Base-by-base conservation (phyloP, 2,888 invertebrate species). In the Tricholauxania praeusta region DNA sequence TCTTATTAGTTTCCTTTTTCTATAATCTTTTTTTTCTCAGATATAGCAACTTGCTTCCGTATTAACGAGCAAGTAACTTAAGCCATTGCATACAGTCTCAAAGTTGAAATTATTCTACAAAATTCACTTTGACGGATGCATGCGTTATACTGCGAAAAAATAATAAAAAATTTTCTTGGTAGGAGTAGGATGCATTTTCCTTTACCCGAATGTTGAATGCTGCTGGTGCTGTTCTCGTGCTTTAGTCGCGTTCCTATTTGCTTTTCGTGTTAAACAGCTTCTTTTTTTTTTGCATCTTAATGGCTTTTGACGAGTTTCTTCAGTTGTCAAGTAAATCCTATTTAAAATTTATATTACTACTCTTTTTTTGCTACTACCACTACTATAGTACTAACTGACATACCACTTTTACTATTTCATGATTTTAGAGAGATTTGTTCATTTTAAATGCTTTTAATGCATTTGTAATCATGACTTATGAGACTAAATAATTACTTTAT, bases 401-500 rank as follows among this genome's bases (percentile, higher is more conserved):
- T 1, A 39, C 10, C 28, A n/a, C 60, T 49, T 51, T 14, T 69
- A 51, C 68, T 22, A 69, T 60, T 59, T 68, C 68, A 57, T 68
- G 53, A 57, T 57, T 47, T 10, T 19, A n/a, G 47, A 7, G 62
- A 39, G 39, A 62, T 70, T 51, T 51, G 22, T 51, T 64, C 64
- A 51, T 49, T 51, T 67, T 53, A 70, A 63, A 62, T 52, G 63
- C 47, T 22, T 63, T 12, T 63, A 63, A 70, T 63, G 53, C 63
- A 53, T 63, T 63, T 63, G 62, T 70, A 63, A 70, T 63, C 63
- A 62, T 47, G 19, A 62, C 32, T 32, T 32, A 63, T 17, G 52
- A 19, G 14, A 62, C 48, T 15, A 59, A 59, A 49, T 60, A 69
- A 69, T 69, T 59, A 64, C 51, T 64, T 64, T 64, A 64, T 64